Conservation (phyloP, 2,797 vertebrate genomes). For the Poecilia picta region DNA sequence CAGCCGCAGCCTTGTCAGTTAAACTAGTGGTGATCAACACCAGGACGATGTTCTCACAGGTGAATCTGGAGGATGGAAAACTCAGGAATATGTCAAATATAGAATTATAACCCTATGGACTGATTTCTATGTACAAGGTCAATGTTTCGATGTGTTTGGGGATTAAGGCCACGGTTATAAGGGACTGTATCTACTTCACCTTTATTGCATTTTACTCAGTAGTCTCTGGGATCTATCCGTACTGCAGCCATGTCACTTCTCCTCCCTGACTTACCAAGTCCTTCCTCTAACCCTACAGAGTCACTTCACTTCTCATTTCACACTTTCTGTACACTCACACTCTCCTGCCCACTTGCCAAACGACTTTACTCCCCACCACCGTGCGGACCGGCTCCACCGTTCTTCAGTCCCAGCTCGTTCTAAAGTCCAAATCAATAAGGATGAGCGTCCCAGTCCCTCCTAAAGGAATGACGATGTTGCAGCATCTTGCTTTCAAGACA, state of each 20-base stretch:
- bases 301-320: constrained; percentile 9
- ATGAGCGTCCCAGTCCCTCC: constrained; percentile 38
- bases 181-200: constrained; percentile 61
- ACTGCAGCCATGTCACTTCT: constrained; percentile 35
- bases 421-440: constrained; percentile 34
- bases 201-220: constrained; percentile 71
- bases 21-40: constrained; percentile 66
- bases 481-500: constrained; percentile 58
- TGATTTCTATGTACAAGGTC: constrained; percentile 73
- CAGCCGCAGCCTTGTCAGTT: constrained; percentile 55
- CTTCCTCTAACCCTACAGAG: constrained; percentile 31
- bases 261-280: constrained; percentile 55
- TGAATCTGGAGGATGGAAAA: constrained; percentile 52
- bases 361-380: constrained; percentile 34
- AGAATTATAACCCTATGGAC: constrained; percentile 63
- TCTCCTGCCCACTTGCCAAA: constrained; percentile 20
- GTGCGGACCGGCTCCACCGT: constrained; percentile 11
- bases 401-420: constrained; percentile 34
- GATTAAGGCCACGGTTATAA: constrained; percentile 79
- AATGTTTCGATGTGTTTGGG: constrained; percentile 59
- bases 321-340: constrained; percentile 36
- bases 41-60: constrained; percentile 37
- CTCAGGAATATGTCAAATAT: constrained; percentile 65
- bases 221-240: constrained; percentile 44
- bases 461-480: constrained; percentile 54